Base-by-base conservation (phyloP, 2,113 vertebrate genomes). In the Anolis sagrei region DNA sequence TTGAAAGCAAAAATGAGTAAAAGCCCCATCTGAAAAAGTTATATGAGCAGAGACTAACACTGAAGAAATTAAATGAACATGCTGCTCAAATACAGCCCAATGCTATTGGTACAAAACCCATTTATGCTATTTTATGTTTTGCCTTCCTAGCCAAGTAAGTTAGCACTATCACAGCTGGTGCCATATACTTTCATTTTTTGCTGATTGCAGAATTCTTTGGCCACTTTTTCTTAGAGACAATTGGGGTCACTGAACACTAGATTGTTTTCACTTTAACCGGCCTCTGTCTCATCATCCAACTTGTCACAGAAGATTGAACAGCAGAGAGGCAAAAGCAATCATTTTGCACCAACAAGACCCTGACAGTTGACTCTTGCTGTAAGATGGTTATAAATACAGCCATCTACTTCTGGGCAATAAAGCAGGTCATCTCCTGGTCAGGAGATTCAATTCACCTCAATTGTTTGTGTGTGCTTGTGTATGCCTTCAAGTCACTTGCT, bases 331-430 rank as follows among this genome's bases (percentile, higher is more conserved):
- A 39, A n/a, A 9, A 70, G 34, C 66, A 83, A 34, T 87, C 14
- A 81, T 10, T 76, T 34, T 36, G 58, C 77, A 19, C 8, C 81
- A 92, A 14, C 54, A 86, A 83, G 81, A 58, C 23, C 32, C 18
- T 76, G 61, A 62, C 23, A 76, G 48, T 14, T 23, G 82, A 0
- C 14, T 27, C 39, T 58, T 72, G 83, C 79, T 86, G 66, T 9
- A 82, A 34, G 11, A 48, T 23, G 64, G 85, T 88, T 90, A 86
- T 79, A 83, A 91, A 90, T 77, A 72, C 27, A n/a, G 27, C 54
- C 75, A 69, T 10, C 54, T 44, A 69, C 10, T 77, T 48, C 16
- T 10, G 34, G 44, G 39, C 44, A 0, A 36, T 78, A 87, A 1
- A 51, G 64, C 4, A 85, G 36, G 34, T 73, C 72, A 83, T 68